Base-by-base conservation (phyloP, 2,113 vertebrate species). In the Colistium nudipinnis region DNA sequence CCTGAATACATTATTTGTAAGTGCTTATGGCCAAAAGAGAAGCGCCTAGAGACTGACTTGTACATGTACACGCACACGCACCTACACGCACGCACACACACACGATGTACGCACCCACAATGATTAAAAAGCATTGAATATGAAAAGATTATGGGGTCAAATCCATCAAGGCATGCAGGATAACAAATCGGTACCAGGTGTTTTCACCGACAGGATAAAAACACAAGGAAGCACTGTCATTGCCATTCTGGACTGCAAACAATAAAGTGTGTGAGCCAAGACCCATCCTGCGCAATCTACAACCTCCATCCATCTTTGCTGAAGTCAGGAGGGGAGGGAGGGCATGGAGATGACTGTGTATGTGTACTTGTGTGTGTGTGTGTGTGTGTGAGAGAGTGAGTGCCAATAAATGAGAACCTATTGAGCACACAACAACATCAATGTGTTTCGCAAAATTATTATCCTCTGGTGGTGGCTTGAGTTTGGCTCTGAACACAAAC, bases 401-500 rank as follows among this genome's bases (percentile, higher is more conserved):
- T 38, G 38, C 51, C 53, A 76, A 78, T 76, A 33, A 43, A 55
- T 22, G 45, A 24, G n/a, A 74, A 70, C 30, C 62, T 59, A 19
- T 41, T 78, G 44, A 75, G n/a, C 30, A 43, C 53, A 62, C 57
- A 17, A 39, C 24, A 19, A 43, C 57, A 39, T 78, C 52, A 62
- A 5, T 41, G 56, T 63, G 60, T 79, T 76, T 69, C 48, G 51
- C 53, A 71, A 61, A 72, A 36, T 47, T 73, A 59, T 54, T 14
- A 45, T 72, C 63, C 56, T 70, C 56, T 33, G 0, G 1, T 60
- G 55, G 56, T 41, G 70, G 24, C 48, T 64, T 35, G 36, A 67
- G 19, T 60, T 66, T 83, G 79, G 75, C 74, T 52, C 20, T 19
- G 45, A 51, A 57, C 56, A 90, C 81, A 84, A 75, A 73, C 45